Evolutionary conservation across 2,888 invertebrate genomes (phyloP).

Genomic region (Melinaea marsaeus): DNA sequence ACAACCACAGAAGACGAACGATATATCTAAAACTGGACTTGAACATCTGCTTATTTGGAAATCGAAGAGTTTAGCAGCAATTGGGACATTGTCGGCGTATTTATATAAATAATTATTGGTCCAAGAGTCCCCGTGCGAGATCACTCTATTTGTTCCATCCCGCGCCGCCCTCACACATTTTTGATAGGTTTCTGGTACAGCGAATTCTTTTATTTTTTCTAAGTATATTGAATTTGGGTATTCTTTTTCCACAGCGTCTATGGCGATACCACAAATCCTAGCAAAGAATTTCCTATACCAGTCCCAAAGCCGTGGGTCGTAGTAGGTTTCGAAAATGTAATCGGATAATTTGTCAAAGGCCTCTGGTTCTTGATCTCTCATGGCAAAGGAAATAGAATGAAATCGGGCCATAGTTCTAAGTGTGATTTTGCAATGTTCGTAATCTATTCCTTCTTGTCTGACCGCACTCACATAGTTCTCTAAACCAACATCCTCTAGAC

Average conservation of each 20-base stretch:
- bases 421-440: constrained; percentile 68
- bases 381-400: constrained; percentile 79
- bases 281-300: constrained; percentile 79
- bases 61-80: constrained; percentile 80
- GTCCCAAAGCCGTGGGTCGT: constrained; percentile 66
- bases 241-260: constrained; percentile 81
- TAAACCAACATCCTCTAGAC: constrained; percentile 74
- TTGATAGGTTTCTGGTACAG: constrained; percentile 71
- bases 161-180: constrained; percentile 64
- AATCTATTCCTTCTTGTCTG: constrained; percentile 71
- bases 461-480: constrained; percentile 63
- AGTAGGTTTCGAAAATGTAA: constrained; percentile 77
- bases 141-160: constrained; percentile 69
- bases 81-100: constrained; percentile 44
- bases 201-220: constrained; percentile 74
- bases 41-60: constrained; percentile 81
- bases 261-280: constrained; percentile 70
- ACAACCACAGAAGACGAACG: constrained; percentile 77
- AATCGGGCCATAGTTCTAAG: constrained; percentile 76
- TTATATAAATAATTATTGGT: constrained; percentile 84
- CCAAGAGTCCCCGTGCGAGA: constrained; percentile 87
- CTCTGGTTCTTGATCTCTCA: constrained; percentile 74
- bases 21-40: constrained; percentile 77
- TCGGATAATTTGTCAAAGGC: constrained; percentile 63
- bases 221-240: constrained; percentile 79